phyloP scores from a whole-genome alignment of 2,113 vertebrate genomes.

The Silurus glanis region DNA sequence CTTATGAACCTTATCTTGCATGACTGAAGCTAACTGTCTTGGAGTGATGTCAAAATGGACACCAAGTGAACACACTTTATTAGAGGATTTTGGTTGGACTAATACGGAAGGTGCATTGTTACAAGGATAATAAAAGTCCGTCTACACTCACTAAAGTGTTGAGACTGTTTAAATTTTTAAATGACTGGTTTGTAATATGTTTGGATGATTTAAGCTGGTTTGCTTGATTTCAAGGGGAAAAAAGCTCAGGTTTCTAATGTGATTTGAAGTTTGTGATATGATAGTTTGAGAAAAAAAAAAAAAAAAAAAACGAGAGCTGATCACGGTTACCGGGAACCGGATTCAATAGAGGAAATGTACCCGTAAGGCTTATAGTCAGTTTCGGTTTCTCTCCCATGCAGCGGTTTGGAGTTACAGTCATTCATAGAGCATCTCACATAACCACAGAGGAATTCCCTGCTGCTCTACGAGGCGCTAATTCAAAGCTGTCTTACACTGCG shows the following conservation, averaged over 20 bases:
- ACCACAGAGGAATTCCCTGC: slow-evolving; percentile 48
- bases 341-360: neutral
- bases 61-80: neutral
- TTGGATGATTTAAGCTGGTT: neutral
- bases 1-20: neutral
- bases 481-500: neutral
- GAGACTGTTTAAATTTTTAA: neutral
- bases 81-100: neutral
- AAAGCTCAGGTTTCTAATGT: neutral
- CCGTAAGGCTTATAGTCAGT: neutral
- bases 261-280: neutral
- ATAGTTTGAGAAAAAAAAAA: neutral
- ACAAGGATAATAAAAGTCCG: neutral
- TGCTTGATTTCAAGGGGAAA: neutral
- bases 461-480: slow-evolving; percentile 10
- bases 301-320: neutral
- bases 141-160: neutral
- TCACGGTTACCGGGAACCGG: neutral
- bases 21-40: neutral
- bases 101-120: neutral
- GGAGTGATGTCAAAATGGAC: neutral
- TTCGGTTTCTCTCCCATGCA: slow-evolving; percentile 11
- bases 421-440: slow-evolving; percentile 47
- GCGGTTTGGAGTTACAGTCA: slow-evolving; percentile 44
- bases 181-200: neutral